Evolutionary conservation across 2,113 vertebrate genomes (phyloP).

Genomic region (Balaeniceps rex): DNA sequence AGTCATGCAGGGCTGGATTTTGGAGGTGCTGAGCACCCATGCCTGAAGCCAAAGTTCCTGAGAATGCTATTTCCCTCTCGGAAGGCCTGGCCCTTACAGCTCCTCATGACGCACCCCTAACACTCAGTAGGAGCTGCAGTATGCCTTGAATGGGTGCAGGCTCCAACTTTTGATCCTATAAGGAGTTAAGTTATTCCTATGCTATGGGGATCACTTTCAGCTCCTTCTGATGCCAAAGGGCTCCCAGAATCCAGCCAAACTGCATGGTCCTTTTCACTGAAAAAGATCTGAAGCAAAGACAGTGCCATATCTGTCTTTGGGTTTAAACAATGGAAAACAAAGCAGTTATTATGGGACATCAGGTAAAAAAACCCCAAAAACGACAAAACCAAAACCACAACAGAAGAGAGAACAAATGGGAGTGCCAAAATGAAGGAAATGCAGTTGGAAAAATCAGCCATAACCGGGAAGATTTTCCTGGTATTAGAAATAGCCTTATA

Average conservation of each 20-base stretch:
- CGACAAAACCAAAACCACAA: neutral
- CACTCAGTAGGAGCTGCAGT: neutral
- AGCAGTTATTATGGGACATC: neutral
- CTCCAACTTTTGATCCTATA: neutral
- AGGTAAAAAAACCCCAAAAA: neutral
- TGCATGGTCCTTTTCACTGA: neutral
- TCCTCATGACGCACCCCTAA: neutral
- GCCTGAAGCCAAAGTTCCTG: neutral
- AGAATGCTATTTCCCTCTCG: neutral
- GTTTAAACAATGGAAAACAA: neutral
- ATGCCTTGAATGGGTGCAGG: neutral
- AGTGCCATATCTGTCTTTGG: neutral
- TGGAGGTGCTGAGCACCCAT: neutral
- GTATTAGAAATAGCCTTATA: neutral
- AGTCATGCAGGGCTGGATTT: neutral
- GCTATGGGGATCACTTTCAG: neutral
- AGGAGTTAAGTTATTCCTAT: neutral
- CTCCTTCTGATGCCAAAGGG: neutral
- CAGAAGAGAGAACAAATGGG: neutral
- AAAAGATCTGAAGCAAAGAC: neutral
- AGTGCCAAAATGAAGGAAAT: neutral
- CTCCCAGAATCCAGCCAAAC: neutral
- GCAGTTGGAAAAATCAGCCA: neutral
- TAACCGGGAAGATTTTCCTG: neutral
- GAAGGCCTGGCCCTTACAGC: neutral